Conservation (phyloP, 2,888 invertebrate genomes). For the Tenthredo notha region DNA sequence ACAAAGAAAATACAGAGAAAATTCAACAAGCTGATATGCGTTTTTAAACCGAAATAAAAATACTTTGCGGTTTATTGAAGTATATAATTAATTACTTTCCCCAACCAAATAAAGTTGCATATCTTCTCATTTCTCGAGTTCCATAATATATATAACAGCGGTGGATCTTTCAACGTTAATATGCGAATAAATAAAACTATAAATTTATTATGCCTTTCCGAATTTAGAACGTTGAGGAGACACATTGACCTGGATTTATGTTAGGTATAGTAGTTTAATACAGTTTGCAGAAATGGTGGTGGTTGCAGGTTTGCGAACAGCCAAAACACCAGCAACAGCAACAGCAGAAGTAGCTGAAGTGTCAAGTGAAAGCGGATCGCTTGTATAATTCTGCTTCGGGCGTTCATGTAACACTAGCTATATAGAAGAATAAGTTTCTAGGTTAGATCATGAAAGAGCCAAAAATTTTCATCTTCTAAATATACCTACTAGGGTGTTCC, state of each 20-base stretch:
- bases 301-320: conserved; percentile 31
- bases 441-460: conserved; percentile 25
- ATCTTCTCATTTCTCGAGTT: too few relatives aligned
- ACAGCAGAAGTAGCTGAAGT: conserved; percentile 29
- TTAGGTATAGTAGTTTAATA: background rate
- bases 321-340: conserved; percentile 1
- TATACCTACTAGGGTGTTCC: too few relatives aligned
- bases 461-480: background rate
- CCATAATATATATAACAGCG: too few relatives aligned
- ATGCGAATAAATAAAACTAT: background rate
- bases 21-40: too few relatives aligned
- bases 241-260: conserved; percentile 49
- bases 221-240: conserved; percentile 45
- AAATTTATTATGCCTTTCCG: conserved; percentile 7
- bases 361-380: conserved; percentile 51
- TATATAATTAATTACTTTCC: too few relatives aligned
- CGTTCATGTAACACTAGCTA: conserved; percentile 40
- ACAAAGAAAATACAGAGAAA: too few relatives aligned
- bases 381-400: conserved; percentile 46
- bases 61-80: too few relatives aligned
- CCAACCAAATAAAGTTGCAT: background rate
- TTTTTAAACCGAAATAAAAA: too few relatives aligned
- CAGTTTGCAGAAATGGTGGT: conserved; percentile 27
- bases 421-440: conserved; percentile 28
- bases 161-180: background rate